These are phyloP conservation scores for Gila robusta DNA, from an alignment of 2,797 vertebrate genomes.

Conservation along the genomic window DNA sequence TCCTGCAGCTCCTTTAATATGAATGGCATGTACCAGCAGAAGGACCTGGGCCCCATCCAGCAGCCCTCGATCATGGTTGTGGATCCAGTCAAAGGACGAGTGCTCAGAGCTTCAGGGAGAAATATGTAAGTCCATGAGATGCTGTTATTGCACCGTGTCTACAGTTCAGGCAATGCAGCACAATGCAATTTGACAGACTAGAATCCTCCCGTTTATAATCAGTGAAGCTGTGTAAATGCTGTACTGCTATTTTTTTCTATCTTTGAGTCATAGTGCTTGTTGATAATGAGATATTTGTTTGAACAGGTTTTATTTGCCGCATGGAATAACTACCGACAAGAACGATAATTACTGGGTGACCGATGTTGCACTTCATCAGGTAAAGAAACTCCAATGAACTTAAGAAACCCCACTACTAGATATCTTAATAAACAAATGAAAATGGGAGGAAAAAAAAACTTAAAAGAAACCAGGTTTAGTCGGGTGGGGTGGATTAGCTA, in stretches of 20 bases:
- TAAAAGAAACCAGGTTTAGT: not conserved
- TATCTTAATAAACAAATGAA: not conserved
- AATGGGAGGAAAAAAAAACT: not conserved
- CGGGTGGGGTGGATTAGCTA: no score
- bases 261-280: not conserved
- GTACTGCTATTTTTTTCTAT: not conserved
- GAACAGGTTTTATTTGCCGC: slow-evolving; percentile 94
- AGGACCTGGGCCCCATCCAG: slow-evolving; percentile 89
- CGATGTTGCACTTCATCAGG: slow-evolving; percentile 98
- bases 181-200: not conserved
- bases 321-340: slow-evolving; percentile 91
- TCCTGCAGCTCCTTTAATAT: slow-evolving; percentile 88
- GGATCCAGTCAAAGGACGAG: slow-evolving; percentile 81
- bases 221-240: not conserved
- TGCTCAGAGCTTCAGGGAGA: slow-evolving; percentile 87
- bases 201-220: not conserved
- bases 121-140: slow-evolving; percentile 83
- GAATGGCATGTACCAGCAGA: slow-evolving; percentile 87
- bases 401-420: not conserved
- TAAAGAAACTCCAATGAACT: slow-evolving; percentile 63
- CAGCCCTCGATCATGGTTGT: slow-evolving; percentile 91
- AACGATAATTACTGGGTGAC: slow-evolving; percentile 96
- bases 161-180: not conserved
- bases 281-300: slow-evolving; percentile 18
- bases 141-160: not conserved